Percentiles rank a stretch among this genome's conserved stretches.
Evolutionary conservation across 2,888 invertebrate genomes (phyloP).

Genomic region (Stenichneumon culpator): DNA sequence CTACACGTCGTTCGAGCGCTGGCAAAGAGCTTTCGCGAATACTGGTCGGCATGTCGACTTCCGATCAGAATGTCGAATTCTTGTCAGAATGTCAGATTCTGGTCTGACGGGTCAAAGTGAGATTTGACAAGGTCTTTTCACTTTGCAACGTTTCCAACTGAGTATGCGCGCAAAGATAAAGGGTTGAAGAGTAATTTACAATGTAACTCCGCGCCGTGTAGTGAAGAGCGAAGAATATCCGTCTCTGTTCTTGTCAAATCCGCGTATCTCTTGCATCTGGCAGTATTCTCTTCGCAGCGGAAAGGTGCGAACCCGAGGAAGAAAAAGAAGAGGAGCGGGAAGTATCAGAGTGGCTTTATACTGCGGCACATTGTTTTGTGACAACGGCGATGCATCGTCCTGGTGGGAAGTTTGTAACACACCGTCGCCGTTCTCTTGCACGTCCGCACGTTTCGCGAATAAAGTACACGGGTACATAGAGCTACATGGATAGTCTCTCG

Average conservation of each 20-base stretch:
- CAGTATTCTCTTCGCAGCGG: slow-evolving; percentile 43
- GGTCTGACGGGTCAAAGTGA: no score
- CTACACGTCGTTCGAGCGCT: neutral
- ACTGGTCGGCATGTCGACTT: no score
- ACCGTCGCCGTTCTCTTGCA: slow-evolving; percentile 6
- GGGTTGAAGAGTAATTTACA: slow-evolving; percentile 50
- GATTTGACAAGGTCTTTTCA: neutral
- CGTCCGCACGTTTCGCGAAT: slow-evolving; percentile 23
- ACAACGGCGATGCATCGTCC: slow-evolving; percentile 61
- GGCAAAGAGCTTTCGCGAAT: no score
- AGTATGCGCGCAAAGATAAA: slow-evolving; percentile 15
- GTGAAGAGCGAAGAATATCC: slow-evolving; percentile 54
- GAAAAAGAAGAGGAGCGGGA: slow-evolving; percentile 42
- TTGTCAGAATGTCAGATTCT: neutral
- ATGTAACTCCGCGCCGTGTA: slow-evolving; percentile 28
- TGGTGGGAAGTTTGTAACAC: slow-evolving; percentile 16
- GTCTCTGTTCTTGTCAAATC: slow-evolving; percentile 68
- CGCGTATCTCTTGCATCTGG: slow-evolving; percentile 54
- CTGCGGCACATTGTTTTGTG: slow-evolving; percentile 48
- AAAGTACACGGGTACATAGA: slow-evolving; percentile 46
- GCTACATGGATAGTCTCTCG: slow-evolving; percentile 3
- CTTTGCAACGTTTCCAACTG: neutral
- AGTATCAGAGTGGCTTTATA: slow-evolving; percentile 3
- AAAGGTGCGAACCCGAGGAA: slow-evolving; percentile 54
- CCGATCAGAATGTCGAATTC: no score